phyloP scores from a whole-genome alignment of 2,888 invertebrate genomes.

The Phengaris alcon region DNA sequence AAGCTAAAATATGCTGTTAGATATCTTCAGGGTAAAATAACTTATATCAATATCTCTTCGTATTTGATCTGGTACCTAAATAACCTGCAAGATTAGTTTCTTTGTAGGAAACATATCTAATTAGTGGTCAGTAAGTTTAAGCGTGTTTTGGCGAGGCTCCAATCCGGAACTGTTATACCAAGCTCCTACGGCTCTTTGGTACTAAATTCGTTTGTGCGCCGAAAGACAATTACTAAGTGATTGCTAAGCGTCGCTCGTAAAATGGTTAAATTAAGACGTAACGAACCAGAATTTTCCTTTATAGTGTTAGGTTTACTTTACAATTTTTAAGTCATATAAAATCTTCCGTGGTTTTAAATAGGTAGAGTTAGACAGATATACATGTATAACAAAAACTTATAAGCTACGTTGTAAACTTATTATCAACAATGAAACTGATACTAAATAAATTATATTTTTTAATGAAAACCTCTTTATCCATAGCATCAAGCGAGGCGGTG shows the following conservation, averaged over 20 bases:
- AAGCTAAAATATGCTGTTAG: too few relatives aligned
- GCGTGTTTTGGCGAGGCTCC: constrained; percentile 65
- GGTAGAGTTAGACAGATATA: background rate
- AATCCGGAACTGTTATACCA: constrained; percentile 58
- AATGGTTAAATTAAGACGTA: constrained; percentile 37
- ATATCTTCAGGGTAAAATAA: too few relatives aligned
- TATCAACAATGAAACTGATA: constrained; percentile 21
- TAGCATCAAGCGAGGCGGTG: constrained; percentile 68
- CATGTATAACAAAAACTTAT: too few relatives aligned
- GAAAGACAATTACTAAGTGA: constrained; percentile 51
- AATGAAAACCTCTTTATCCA: constrained; percentile 34
- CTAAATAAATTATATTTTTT: background rate
- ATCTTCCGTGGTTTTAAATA: background rate
- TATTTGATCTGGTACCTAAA: background rate
- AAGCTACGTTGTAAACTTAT: background rate
- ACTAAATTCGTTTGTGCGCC: constrained; percentile 55
- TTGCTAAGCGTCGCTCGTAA: constrained; percentile 46
- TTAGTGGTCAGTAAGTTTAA: constrained; percentile 64
- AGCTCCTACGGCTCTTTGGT: constrained; percentile 49
- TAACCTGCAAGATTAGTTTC: background rate
- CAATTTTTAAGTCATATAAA: background rate
- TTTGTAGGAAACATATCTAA: constrained; percentile 61
- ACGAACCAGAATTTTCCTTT: constrained; percentile 25
- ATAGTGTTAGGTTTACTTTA: constrained; percentile 5
- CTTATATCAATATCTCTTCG: too few relatives aligned